Evolutionary conservation across 2,797 vertebrate species (phyloP).

Genomic region (Passerculus sandwichensis): DNA sequence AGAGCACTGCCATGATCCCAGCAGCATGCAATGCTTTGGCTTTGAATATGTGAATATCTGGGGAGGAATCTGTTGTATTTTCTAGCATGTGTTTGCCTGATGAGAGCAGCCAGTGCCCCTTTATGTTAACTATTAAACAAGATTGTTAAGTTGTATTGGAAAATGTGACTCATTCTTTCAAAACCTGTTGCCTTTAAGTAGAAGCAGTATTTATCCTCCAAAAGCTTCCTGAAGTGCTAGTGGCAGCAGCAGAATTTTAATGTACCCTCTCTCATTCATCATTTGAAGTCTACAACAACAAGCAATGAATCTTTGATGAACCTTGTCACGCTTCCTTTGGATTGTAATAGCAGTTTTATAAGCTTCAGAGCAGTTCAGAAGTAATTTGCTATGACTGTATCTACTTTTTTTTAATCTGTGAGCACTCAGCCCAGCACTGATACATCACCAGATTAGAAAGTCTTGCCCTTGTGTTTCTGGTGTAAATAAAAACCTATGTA

Average conservation of each 20-base stretch:
- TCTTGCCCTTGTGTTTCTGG: background rate
- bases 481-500: background rate
- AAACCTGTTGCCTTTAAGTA: constrained; percentile 8
- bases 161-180: constrained; percentile 9
- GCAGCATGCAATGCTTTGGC: background rate
- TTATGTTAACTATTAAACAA: background rate
- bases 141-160: background rate
- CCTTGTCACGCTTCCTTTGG: constrained; percentile 5
- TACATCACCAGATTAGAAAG: background rate
- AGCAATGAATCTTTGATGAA: constrained; percentile 33
- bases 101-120: background rate
- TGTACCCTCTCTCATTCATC: constrained; percentile 19
- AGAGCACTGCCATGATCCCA: background rate
- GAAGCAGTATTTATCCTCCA: background rate
- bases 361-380: background rate
- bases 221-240: background rate
- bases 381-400: background rate
- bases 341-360: constrained; percentile 1
- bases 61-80: background rate
- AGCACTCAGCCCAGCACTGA: background rate
- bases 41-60: background rate
- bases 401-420: background rate
- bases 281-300: constrained; percentile 14
- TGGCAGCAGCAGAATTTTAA: constrained; percentile 35
- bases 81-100: background rate